Evolutionary conservation across 2,888 invertebrate species (phyloP), one percentile per base, ranked within the genome.

Genomic region (Diloba caeruleocephala): DNA sequence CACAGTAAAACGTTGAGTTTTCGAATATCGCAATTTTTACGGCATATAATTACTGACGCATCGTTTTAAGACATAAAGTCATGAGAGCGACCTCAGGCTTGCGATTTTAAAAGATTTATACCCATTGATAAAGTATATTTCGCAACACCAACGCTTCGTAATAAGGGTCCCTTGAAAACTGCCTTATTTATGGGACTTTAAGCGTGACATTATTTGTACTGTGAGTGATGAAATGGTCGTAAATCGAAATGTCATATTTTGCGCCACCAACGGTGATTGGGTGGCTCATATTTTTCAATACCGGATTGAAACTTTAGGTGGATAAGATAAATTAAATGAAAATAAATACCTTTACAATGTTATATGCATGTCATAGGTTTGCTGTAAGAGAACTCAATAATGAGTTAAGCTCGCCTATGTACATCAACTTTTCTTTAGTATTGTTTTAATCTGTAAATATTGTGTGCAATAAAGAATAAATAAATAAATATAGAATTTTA

Each of bases 41-140:
- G 29, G 14, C 39, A 32, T 41, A 54, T 58, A 59, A 67, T 63
- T 70, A 66, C 45, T n/a, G 45, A 32, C 39, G 37, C 51, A 52
- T 19, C 39, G 31, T 46, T 51, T 44, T 37, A 51, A 66, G 43
- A 17, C 44, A 57, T 42, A 58, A 50, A 26, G 23, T 38, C 37
- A 52, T 36, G 32, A 54, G 53, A 52, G 46, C 55, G 59, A 52
- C 37, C 39, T 61, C 48, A 43, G 50, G 43, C 42, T 48, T 28
- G 50, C 14, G 42, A 48, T 42, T 61, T 64, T 46, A 53, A 28
- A 25, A 67, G 67, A 76, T 77, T 74, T 70, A 79, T 72, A 46
- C 54, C 51, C 41, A 26, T 39, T 52, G 60, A 70, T 78, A 65
- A 65, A 55, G 54, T 38, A 41, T 38, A 49, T 73, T 70, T 65